phyloP scores from a whole-genome alignment of 1,140 invertebrate species.

The Ceratina japonica region DNA sequence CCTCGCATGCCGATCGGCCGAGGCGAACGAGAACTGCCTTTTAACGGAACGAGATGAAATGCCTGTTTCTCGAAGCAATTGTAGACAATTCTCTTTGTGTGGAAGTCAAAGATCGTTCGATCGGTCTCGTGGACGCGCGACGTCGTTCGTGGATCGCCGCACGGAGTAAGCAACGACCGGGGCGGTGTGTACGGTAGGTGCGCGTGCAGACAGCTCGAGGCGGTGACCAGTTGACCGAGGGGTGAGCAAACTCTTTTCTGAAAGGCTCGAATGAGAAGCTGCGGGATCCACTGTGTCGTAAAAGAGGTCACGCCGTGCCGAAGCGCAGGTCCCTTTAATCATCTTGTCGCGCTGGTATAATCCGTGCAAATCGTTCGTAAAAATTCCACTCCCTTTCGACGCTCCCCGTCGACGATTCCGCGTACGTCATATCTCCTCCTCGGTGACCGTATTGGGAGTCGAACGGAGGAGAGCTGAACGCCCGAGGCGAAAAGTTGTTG shows the following conservation, averaged over 20 bases:
- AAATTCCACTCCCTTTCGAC: conserved; percentile 13
- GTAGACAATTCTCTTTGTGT: background rate
- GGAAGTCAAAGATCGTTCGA: background rate
- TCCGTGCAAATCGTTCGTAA: conserved; percentile 38
- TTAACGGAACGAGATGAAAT: no score
- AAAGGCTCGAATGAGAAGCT: conserved; percentile 39
- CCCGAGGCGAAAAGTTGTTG: background rate
- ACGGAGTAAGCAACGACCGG: conserved; percentile 25
- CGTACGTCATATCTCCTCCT: no score
- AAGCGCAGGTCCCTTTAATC: conserved; percentile 43
- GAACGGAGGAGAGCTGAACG: background rate
- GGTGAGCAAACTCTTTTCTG: conserved; percentile 44
- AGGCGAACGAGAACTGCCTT: no score
- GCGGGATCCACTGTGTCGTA: conserved; percentile 42
- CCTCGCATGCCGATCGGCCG: no score
- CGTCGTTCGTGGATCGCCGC: conserved; percentile 1
- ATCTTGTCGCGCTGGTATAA: conserved; percentile 39
- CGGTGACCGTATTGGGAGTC: no score
- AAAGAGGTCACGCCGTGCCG: conserved; percentile 39
- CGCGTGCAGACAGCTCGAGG: conserved; percentile 49
- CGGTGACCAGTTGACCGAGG: conserved; percentile 46
- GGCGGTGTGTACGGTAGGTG: conserved; percentile 43
- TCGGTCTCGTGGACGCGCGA: background rate
- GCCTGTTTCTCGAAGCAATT: no score
- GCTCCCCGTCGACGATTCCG: background rate